Percentiles rank a stretch among this genome's conserved stretches.
Conservation (phyloP, 2,888 invertebrate genomes). For the Bimastos eiseni region DNA sequence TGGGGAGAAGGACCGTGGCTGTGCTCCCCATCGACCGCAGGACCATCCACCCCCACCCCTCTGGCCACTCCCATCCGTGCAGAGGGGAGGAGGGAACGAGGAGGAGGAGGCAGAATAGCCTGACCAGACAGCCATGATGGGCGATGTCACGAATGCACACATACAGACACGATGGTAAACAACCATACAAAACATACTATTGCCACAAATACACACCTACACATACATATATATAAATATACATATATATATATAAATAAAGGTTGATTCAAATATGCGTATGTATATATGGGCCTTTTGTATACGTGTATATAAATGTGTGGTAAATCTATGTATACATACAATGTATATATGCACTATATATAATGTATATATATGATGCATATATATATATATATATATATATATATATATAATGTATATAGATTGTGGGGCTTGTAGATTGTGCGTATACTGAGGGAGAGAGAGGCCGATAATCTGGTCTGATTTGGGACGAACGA, state of each 20-base stretch:
- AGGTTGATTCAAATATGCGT: neutral
- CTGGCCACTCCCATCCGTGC: neutral
- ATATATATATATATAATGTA: too few species aligned
- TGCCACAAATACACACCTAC: neutral
- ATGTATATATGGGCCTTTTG: too few species aligned
- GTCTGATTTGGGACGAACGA: conserved; percentile 14
- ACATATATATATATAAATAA: neutral
- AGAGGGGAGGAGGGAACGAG: neutral
- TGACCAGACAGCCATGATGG: neutral
- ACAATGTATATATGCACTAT: too few species aligned
- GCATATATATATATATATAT: neutral
- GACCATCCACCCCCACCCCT: neutral
- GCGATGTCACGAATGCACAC: neutral
- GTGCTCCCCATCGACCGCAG: neutral
- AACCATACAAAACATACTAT: too few species aligned
- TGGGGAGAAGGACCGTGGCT: neutral
- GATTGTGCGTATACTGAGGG: neutral
- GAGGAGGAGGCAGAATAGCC: neutral
- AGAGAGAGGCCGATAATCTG: conserved; percentile 16
- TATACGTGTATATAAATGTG: too few species aligned
- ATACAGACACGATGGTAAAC: neutral
- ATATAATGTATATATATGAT: neutral
- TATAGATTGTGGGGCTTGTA: too few species aligned
- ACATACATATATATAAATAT: neutral
- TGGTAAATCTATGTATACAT: neutral